Evolutionary conservation across 2,113 vertebrate genomes (phyloP), one percentile per base, ranked within the genome.

Genomic region (Micronisus gabar): DNA sequence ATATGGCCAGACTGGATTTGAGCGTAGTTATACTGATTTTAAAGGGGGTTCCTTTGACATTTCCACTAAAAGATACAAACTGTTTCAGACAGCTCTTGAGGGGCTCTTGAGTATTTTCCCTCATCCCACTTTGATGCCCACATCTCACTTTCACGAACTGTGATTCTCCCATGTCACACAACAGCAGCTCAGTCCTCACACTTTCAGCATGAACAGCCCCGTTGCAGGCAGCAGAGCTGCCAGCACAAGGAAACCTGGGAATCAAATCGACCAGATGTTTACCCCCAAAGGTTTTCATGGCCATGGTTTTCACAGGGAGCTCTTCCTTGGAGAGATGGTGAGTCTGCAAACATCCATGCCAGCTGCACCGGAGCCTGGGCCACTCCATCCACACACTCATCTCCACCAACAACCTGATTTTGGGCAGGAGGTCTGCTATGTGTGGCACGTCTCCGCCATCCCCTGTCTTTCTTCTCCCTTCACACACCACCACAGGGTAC

Each of bases 281-380:
- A 48, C 9, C 5, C 29, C 29, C 30, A 53, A 36, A 88, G 13
- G 9, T 75, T 88, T 81, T 41, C 19, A 74, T 7, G 5, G 41
- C 30, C 23, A 40, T 20, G n/a, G 43, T 80, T 80, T 93, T 75
- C 30, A 38, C 6, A 10, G 63, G 43, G 26, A 87, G 34, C 9
- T 87, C 21, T 86, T 75, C 21, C 26, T 67, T 67, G 32, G 32
- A 63, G 62, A 47, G 13, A 9, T 36, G 59, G 13, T 48, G 55
- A 66, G 43, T 65, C 26, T 1, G 1, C 36, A 92, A 27, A 90
- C 6, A 30, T 7, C 78, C 45, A 12, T 6, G 3, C 3, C 25
- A 40, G n/a, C n/a, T 22, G 17, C 34, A 29, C 0, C 0, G 26
- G 23, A 81, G 26, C 20, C 32, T 8, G 21, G 22, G 29, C 25